These are phyloP conservation scores for Eurytoma californica DNA, from an alignment of 2,888 invertebrate genomes.

Conservation along the genomic window DNA sequence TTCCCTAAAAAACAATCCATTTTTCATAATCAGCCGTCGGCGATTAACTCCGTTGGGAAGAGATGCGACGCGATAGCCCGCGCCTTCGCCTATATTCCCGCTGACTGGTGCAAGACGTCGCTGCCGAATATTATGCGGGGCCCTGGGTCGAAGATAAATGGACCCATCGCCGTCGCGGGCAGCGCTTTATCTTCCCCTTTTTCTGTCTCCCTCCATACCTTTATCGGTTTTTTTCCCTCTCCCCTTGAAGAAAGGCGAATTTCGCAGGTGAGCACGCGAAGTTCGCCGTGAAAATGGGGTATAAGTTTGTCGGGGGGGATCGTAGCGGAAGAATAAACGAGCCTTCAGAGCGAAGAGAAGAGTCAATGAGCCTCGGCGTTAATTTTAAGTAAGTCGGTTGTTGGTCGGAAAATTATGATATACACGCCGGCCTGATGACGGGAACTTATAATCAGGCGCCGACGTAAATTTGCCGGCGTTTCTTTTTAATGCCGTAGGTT, in stretches of 20 bases:
- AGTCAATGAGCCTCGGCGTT: too few species aligned
- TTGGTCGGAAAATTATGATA: too few species aligned
- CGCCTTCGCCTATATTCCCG: slow-evolving; percentile 21
- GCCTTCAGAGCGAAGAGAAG: too few species aligned
- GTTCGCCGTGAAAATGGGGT: too few species aligned
- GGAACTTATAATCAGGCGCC: too few species aligned
- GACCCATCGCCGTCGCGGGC: slow-evolving; percentile 16
- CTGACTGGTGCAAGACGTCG: slow-evolving; percentile 37
- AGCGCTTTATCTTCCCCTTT: slow-evolving; percentile 19
- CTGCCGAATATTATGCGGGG: slow-evolving; percentile 30
- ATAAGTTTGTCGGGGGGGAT: too few species aligned
- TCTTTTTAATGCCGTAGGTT: too few species aligned
- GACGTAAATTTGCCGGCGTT: too few species aligned
- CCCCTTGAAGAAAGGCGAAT: background rate
- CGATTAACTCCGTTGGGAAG: slow-evolving; percentile 27
- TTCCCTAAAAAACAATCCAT: background rate
- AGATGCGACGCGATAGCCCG: slow-evolving; percentile 30
- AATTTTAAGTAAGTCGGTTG: too few species aligned
- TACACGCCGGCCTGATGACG: too few species aligned
- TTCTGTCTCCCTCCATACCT: background rate
- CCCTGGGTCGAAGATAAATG: slow-evolving; percentile 33
- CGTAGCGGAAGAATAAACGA: too few species aligned
- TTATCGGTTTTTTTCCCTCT: background rate
- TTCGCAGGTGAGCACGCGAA: too few species aligned
- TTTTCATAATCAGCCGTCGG: background rate